Conservation (phyloP, 2,888 invertebrate genomes). For the Nomada lathburiana region DNA sequence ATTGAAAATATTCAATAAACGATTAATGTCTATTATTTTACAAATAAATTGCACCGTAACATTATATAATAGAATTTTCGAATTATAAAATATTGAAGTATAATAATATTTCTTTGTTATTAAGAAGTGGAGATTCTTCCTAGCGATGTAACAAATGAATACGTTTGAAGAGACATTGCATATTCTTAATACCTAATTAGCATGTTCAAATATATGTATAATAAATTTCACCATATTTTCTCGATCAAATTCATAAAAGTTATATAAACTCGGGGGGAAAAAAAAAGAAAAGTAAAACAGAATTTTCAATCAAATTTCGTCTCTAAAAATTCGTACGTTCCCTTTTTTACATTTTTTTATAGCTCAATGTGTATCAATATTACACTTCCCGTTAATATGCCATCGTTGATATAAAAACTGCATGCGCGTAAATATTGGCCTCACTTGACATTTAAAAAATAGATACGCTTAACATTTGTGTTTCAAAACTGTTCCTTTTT, state of each 20-base stretch:
- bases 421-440: conserved; percentile 23
- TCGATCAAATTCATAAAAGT: conserved; percentile 5
- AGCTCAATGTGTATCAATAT: conserved; percentile 18
- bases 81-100: conserved; percentile 36
- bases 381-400: conserved; percentile 24
- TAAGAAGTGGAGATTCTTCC: conserved; percentile 44
- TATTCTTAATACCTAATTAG: conserved; percentile 34
- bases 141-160: conserved; percentile 38
- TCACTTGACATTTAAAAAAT: conserved; percentile 33
- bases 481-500: conserved; percentile 13
- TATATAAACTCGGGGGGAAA: conserved; percentile 7
- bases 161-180: conserved; percentile 28
- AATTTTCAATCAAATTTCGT: conserved; percentile 27
- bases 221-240: conserved; percentile 26
- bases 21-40: conserved; percentile 40
- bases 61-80: conserved; percentile 39
- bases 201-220: conserved; percentile 22
- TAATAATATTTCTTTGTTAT: conserved; percentile 18
- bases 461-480: conserved; percentile 19
- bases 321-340: conserved; percentile 21
- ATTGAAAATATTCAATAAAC: conserved; percentile 25
- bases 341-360: conserved; percentile 8
- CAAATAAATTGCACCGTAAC: conserved; percentile 52
- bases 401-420: conserved; percentile 35
- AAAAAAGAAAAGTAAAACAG: not conserved